A percentile compares a stretch with the other conserved stretches of the same genome.
These are phyloP conservation scores for Ceratotherium simum DNA, from an alignment of 2,113 vertebrate genomes.

Conservation along the genomic window DNA sequence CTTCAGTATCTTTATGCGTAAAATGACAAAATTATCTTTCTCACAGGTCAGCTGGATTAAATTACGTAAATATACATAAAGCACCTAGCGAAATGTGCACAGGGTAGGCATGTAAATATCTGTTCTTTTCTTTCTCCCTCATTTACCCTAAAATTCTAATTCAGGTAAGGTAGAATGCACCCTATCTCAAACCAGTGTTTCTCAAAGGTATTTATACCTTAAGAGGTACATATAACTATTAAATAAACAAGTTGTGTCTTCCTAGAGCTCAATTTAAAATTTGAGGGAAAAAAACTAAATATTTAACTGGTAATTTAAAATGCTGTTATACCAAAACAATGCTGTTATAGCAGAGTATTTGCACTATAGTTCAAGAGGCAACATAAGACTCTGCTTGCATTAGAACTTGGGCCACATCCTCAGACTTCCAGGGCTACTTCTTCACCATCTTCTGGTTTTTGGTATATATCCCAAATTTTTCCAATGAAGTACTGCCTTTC, in stretches of 20 bases:
- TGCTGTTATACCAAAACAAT: neutral
- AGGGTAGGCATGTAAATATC: neutral
- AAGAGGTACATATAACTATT: neutral
- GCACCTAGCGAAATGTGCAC: neutral
- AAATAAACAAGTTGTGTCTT: neutral
- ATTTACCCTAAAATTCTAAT: constrained; percentile 16
- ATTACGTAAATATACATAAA: neutral
- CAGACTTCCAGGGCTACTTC: neutral
- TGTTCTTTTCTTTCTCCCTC: neutral
- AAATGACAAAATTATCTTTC: constrained; percentile 1
- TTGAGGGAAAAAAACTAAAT: neutral
- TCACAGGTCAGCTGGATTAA: neutral
- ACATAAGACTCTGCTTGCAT: neutral
- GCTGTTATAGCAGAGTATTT: neutral
- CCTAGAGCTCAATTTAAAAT: neutral
- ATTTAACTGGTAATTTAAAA: neutral
- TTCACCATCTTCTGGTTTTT: constrained; percentile 1
- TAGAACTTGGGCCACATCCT: neutral
- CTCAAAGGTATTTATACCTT: neutral
- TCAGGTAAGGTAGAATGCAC: neutral
- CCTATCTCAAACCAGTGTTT: neutral
- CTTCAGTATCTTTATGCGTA: neutral
- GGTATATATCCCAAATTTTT: neutral
- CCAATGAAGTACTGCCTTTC: constrained; percentile 17
- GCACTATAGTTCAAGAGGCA: neutral